phyloP scores from a whole-genome alignment of 2,888 invertebrate genomes.

The Vanessa cardui region DNA sequence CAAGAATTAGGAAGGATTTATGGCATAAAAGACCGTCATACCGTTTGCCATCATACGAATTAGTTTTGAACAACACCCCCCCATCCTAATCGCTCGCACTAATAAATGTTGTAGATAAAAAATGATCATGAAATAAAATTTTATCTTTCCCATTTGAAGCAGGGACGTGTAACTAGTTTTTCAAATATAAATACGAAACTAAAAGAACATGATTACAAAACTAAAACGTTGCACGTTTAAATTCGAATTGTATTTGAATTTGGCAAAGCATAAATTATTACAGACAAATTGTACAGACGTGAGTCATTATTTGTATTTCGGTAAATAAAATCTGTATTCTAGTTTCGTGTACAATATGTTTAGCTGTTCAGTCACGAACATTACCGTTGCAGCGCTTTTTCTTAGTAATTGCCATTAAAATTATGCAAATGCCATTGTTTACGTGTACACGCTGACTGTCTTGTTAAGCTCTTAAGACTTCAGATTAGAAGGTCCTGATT shows the following conservation, averaged over 20 bases:
- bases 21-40: too few relatives aligned
- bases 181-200: not conserved
- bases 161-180: not conserved
- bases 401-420: too few relatives aligned
- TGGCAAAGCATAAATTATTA: conserved; percentile 10
- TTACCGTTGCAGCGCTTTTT: not conserved
- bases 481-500: too few relatives aligned
- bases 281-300: conserved; percentile 3
- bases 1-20: too few relatives aligned
- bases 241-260: conserved; percentile 3
- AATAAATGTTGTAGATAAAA: not conserved
- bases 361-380: not conserved
- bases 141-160: too few relatives aligned
- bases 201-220: not conserved
- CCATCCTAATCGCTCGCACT: too few relatives aligned
- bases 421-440: too few relatives aligned
- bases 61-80: too few relatives aligned
- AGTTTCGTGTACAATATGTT: not conserved
- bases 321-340: conserved; percentile 7
- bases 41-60: too few relatives aligned
- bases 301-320: conserved; percentile 8
- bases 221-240: not conserved
- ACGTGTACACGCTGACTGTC: too few relatives aligned
- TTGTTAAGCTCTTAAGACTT: too few relatives aligned
- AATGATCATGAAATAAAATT: too few relatives aligned